These are phyloP conservation scores for Goniozus legneri DNA, from an alignment of 1,140 invertebrate genomes.

Conservation along the genomic window DNA sequence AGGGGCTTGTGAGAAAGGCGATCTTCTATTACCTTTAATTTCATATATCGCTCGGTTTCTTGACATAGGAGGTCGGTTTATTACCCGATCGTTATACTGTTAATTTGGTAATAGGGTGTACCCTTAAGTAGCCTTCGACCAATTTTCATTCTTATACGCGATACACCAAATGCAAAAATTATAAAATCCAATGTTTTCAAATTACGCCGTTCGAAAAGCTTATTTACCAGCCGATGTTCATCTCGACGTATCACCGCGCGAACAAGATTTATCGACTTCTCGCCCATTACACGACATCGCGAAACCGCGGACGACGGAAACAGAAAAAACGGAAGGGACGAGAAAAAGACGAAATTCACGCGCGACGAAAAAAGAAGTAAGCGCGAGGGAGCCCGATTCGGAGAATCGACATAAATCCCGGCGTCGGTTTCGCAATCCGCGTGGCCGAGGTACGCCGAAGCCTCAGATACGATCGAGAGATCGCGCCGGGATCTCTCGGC, in stretches of 20 bases:
- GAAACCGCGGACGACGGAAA: constrained; percentile 3
- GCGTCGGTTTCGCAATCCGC: constrained; percentile 50
- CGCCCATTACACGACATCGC: constrained; percentile 21
- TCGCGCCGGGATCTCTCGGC: constrained; percentile 30
- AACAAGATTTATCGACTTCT: constrained; percentile 42
- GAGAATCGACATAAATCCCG: constrained; percentile 51
- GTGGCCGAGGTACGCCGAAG: constrained; percentile 35
- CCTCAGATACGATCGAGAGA: constrained; percentile 49
- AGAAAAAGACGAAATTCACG: constrained; percentile 12
- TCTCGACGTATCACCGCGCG: constrained; percentile 33
- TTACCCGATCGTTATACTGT: no score
- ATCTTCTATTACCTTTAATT: no score
- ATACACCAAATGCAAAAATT: no score
- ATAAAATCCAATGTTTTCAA: no score
- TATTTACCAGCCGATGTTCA: constrained; percentile 33
- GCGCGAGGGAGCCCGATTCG: constrained; percentile 34
- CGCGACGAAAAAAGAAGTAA: constrained; percentile 17
- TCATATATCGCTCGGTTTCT: no score
- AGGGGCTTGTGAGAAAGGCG: no score
- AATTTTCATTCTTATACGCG: no score
- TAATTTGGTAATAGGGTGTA: no score
- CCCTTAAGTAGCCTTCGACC: no score
- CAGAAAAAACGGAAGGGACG: not conserved
- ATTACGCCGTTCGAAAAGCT: no score
- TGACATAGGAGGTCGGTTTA: no score